A percentile compares a stretch with the other conserved stretches of the same genome.
Evolutionary conservation across 2,797 vertebrate genomes (phyloP).

Genomic region (Mus minutoides): DNA sequence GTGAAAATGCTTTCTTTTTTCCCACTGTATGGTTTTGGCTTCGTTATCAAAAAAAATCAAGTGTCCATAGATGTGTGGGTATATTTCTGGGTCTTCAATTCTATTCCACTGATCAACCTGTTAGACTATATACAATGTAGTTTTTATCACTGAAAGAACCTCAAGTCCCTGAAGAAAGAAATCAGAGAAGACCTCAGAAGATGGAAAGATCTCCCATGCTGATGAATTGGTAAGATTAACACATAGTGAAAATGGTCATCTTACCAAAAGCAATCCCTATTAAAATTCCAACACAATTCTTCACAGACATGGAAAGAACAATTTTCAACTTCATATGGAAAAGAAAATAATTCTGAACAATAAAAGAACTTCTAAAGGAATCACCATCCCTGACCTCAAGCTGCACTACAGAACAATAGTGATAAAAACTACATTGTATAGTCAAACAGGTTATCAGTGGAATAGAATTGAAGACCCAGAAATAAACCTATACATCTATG

Average conservation of each 20-base stretch:
- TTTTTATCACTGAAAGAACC: too few species aligned
- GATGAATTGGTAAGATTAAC: background rate
- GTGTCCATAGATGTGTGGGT: too few species aligned
- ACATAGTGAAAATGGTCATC: background rate
- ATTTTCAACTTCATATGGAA: too few species aligned
- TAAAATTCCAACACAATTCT: background rate
- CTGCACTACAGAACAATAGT: background rate
- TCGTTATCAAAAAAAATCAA: too few species aligned
- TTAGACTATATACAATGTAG: too few species aligned
- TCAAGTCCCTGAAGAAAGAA: background rate
- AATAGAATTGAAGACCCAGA: background rate
- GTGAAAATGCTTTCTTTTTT: too few species aligned
- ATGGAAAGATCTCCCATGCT: background rate
- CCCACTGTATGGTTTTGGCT: too few species aligned
- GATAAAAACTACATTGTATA: background rate
- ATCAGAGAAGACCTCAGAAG: background rate
- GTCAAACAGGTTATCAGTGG: background rate
- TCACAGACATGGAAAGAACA: background rate
- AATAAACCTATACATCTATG: background rate
- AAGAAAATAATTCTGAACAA: background rate
- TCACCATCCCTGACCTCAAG: background rate
- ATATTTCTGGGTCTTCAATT: too few species aligned
- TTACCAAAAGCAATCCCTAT: background rate
- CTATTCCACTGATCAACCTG: too few species aligned
- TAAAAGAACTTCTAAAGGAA: background rate